Evolutionary conservation across 2,888 invertebrate species (phyloP).

Genomic region (Nomada ferruginata): DNA sequence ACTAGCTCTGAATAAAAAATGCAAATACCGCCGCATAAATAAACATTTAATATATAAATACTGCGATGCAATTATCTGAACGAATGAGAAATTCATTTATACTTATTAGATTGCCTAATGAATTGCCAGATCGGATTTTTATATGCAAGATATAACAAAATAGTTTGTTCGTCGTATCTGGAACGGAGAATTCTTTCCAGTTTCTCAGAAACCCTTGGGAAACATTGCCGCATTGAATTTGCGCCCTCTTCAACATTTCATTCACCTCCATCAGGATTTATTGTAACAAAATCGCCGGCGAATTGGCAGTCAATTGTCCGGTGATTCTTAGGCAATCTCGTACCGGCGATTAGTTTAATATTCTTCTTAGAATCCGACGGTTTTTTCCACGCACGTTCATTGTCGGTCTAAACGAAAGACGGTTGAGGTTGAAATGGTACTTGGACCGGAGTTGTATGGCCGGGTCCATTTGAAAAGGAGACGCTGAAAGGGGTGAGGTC

Average conservation of each 20-base stretch:
- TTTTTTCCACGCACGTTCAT: conserved; percentile 34
- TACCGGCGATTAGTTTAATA: conserved; percentile 26
- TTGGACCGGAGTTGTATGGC: conserved; percentile 16
- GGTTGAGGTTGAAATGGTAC: conserved; percentile 32
- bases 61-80: no score
- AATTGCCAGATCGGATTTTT: no score
- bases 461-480: conserved; percentile 48
- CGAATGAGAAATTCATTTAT: no score
- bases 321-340: conserved; percentile 28
- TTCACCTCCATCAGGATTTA: neutral
- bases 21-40: no score
- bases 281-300: conserved; percentile 5
- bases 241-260: no score
- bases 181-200: no score
- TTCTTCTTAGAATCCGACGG: conserved; percentile 14
- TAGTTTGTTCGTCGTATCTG: no score
- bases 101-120: no score
- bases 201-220: conserved; percentile 6
- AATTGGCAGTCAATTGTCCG: conserved; percentile 25
- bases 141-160: no score
- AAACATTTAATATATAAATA: no score
- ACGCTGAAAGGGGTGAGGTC: conserved; percentile 51
- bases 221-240: neutral
- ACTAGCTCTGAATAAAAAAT: no score
- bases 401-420: conserved; percentile 44